Evolutionary conservation across 2,113 vertebrate genomes (phyloP), one percentile per base, ranked within the genome.

Genomic region (Cryptoleucopteryx plumbea): DNA sequence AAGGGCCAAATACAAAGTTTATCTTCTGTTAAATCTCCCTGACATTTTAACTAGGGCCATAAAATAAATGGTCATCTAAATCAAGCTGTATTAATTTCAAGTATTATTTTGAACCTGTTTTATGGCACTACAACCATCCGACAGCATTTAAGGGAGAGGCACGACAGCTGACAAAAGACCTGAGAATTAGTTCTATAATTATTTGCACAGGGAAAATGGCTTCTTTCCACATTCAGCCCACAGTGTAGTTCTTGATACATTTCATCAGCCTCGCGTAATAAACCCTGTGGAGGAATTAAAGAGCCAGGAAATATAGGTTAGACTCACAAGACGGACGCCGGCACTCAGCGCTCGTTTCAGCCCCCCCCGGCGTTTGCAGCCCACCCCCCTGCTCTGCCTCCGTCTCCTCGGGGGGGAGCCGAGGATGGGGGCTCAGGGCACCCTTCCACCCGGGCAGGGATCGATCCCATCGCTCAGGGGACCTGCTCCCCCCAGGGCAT

Each of bases 81-180:
- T 96, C 90, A 95, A 96, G 63, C 31, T 88, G 63, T 93, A 92
- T 88, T 96, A 92, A 96, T 96, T 96, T 96, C 71, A 88, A 91
- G 50, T 90, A 90, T 96, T 91, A 90, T 96, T 95, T 90, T 93
- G 74, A 88, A 67, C 26, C 42, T 36, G 21, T 26, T 94, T 95
- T 95, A 93, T 90, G 82, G 53, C 40, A 29, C 70, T 80, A 80
- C 66, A 86, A 38, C 85, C 48, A 53, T 42, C 70, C 19, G 2
- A 66, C 17, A 68, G 45, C 7, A 1, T 95, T 97, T 83, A 93
- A 88, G 82, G 55, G 82, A 96, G 67, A 92, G 63, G 75, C 3
- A 0, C 83, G 87, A 71, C 78, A 88, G 70, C 92, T 94, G 88
- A 95, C 55, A 92, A 78, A 95, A 94, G 91, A 96, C 74, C 53